A percentile compares a stretch with the other conserved stretches of the same genome.
phyloP scores from a whole-genome alignment of 2,113 vertebrate genomes.

The Numenius arquata region DNA sequence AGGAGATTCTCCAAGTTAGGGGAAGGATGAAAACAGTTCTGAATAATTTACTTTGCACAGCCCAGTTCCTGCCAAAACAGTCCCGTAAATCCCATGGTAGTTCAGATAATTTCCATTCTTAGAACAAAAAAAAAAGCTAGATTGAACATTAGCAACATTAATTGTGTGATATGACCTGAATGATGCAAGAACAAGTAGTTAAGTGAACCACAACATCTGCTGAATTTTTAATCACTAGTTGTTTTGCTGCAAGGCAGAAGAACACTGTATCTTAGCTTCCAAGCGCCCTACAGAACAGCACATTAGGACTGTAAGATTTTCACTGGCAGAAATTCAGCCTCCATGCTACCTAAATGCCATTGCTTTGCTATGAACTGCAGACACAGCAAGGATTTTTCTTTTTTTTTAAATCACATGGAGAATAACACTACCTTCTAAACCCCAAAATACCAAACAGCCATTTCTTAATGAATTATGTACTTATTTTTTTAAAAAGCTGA shows the following conservation, averaged over 20 bases:
- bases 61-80: conserved; percentile 39
- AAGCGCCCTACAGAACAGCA: background rate
- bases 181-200: conserved; percentile 39
- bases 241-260: conserved; percentile 47
- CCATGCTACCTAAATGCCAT: conserved; percentile 21
- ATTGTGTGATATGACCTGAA: conserved; percentile 53
- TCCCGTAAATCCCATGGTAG: conserved; percentile 28
- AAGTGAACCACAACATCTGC: conserved; percentile 40
- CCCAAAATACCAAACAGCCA: conserved; percentile 26
- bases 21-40: conserved; percentile 34
- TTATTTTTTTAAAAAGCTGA: background rate
- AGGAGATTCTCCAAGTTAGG: conserved; percentile 41
- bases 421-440: background rate
- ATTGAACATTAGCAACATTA: conserved; percentile 30
- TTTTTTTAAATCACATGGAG: conserved; percentile 1
- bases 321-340: conserved; percentile 47
- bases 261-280: conserved; percentile 7
- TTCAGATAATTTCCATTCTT: conserved; percentile 45
- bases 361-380: background rate
- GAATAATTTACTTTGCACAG: conserved; percentile 47
- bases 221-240: conserved; percentile 59
- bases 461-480: background rate
- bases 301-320: conserved; percentile 36
- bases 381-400: background rate
- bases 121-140: background rate